A percentile compares a stretch with the other conserved stretches of the same genome.
phyloP scores from a whole-genome alignment of 2,888 invertebrate genomes.

The Trichopoda pennipes region DNA sequence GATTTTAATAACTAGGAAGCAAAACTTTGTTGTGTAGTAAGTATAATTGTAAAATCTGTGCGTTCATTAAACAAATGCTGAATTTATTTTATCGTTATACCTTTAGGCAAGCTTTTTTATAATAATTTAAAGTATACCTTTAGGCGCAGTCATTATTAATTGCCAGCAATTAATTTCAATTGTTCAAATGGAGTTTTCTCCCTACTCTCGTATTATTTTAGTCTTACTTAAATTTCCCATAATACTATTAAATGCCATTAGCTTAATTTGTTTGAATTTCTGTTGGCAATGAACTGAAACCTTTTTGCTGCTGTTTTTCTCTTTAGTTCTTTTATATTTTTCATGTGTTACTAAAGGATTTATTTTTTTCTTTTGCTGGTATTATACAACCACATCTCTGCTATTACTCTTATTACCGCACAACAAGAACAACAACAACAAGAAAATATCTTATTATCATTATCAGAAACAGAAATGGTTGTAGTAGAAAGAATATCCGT shows the following conservation, averaged over 20 bases:
- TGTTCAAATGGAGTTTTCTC: conserved; percentile 39
- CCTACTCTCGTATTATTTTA: conserved; percentile 9
- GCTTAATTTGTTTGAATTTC: conserved; percentile 58
- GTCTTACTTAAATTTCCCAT: conserved; percentile 29
- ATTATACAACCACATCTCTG: background rate
- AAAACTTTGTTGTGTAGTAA: background rate
- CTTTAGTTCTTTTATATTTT: background rate
- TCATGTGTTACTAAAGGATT: background rate
- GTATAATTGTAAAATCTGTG: background rate
- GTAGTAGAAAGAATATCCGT: conserved; percentile 37
- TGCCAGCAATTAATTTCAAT: conserved; percentile 67
- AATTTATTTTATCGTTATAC: background rate
- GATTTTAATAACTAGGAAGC: background rate
- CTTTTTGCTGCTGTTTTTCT: conserved; percentile 17
- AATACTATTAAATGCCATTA: conserved; percentile 64
- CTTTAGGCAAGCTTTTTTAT: background rate
- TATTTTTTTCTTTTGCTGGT: background rate
- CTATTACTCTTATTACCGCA: background rate
- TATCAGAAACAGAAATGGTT: background rate
- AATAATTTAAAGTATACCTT: conserved; percentile 33
- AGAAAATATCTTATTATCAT: conserved; percentile 16
- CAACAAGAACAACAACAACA: conserved; percentile 11
- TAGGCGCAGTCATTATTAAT: conserved; percentile 52
- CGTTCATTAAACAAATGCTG: background rate
- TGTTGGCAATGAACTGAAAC: conserved; percentile 20